A percentile compares a stretch with the other conserved stretches of the same genome.
Evolutionary conservation across 2,888 invertebrate species (phyloP).

Genomic region (Schizaphis graminum): DNA sequence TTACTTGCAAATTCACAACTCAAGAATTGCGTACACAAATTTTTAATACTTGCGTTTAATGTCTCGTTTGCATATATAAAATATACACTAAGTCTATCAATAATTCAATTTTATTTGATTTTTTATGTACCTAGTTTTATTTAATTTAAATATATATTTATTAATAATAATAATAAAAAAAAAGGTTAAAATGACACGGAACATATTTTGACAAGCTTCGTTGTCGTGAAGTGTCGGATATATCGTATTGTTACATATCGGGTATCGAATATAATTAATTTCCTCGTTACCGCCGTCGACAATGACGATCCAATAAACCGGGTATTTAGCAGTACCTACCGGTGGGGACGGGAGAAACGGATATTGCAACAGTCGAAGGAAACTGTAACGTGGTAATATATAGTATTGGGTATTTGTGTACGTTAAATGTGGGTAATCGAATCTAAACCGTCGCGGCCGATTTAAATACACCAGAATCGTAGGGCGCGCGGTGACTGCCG

Average conservation of each 20-base stretch:
- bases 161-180: too few relatives aligned
- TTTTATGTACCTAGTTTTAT: too few relatives aligned
- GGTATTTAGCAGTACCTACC: neutral
- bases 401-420: neutral
- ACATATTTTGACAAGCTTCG: too few relatives aligned
- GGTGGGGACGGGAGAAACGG: neutral
- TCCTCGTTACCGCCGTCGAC: neutral
- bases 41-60: too few relatives aligned
- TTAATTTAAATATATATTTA: neutral
- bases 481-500: neutral
- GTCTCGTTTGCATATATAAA: too few relatives aligned
- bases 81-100: too few relatives aligned
- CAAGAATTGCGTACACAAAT: too few relatives aligned
- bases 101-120: too few relatives aligned
- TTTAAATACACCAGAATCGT: neutral
- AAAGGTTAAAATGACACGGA: too few relatives aligned
- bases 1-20: too few relatives aligned
- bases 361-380: neutral
- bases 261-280: neutral
- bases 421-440: slow-evolving; percentile 15
- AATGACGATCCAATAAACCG: neutral
- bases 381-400: neutral
- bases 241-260: too few relatives aligned
- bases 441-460: neutral
- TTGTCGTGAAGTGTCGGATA: too few relatives aligned